Conservation (phyloP, 1,140 invertebrate species). For the Mya arenaria region DNA sequence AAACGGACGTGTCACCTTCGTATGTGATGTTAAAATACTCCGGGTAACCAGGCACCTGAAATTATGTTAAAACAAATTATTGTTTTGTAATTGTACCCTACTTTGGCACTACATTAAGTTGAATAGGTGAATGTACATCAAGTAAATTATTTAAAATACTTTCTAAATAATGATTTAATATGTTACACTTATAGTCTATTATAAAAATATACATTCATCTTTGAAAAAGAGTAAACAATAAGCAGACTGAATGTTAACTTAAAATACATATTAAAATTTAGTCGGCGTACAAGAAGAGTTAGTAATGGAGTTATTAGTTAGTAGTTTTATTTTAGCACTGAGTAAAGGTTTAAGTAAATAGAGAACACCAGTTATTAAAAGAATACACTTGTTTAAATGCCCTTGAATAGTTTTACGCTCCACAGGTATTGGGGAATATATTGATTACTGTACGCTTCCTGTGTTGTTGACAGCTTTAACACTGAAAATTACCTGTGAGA, state of each 20-base stretch:
- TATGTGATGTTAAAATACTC: slow-evolving; percentile 21
- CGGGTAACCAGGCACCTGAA: slow-evolving; percentile 12
- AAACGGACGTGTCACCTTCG: background rate
- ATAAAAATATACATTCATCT: background rate
- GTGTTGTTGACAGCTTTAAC: too few species aligned
- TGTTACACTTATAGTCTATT: background rate
- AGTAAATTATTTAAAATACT: background rate
- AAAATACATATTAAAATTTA: too few species aligned
- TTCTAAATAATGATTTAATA: background rate
- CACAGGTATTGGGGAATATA: background rate
- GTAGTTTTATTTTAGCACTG: background rate
- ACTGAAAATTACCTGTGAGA: slow-evolving; percentile 44
- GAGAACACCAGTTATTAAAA: background rate
- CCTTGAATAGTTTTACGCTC: background rate
- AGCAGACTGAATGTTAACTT: too few species aligned
- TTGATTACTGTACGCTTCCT: too few species aligned
- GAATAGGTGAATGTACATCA: background rate
- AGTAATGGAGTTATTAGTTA: background rate
- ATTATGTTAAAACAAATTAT: background rate
- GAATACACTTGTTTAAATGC: background rate
- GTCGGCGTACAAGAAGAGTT: background rate
- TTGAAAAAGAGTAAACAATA: background rate
- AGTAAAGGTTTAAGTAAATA: background rate
- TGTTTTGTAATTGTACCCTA: background rate
- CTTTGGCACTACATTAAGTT: background rate